Conservation (phyloP, 2,888 invertebrate species). For the Polyommatus icarus region DNA sequence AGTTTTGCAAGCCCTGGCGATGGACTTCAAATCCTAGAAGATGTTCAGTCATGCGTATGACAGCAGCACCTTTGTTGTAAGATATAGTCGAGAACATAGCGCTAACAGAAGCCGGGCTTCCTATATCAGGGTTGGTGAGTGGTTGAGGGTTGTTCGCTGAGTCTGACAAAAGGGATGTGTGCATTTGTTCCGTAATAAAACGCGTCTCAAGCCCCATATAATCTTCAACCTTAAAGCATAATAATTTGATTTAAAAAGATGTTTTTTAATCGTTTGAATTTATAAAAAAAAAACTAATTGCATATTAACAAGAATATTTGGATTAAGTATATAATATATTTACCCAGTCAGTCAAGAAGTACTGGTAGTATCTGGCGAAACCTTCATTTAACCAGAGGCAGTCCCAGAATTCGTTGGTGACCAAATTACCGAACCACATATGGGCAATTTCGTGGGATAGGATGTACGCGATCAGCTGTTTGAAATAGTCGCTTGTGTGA, state of each 20-base stretch:
- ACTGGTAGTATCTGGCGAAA: constrained; percentile 87
- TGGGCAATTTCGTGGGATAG: constrained; percentile 90
- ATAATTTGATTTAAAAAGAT: not conserved
- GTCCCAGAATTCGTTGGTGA: constrained; percentile 88
- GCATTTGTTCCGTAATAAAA: constrained; percentile 85
- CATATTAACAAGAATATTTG: not conserved
- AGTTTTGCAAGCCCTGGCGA: constrained; percentile 75
- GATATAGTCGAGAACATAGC: constrained; percentile 84
- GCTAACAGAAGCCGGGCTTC: constrained; percentile 79
- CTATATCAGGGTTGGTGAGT: constrained; percentile 77
- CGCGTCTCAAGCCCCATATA: constrained; percentile 84
- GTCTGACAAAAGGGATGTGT: constrained; percentile 82
- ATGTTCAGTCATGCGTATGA: constrained; percentile 86
- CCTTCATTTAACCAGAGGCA: constrained; percentile 86
- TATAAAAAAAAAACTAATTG: constrained; percentile 24
- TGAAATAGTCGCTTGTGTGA: constrained; percentile 77
- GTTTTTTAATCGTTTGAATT: not conserved
- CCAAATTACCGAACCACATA: constrained; percentile 90
- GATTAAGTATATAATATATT: constrained; percentile 33
- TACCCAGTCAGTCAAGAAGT: constrained; percentile 79
- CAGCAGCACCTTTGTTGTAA: constrained; percentile 84
- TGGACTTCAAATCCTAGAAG: constrained; percentile 78
- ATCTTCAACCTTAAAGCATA: constrained; percentile 75
- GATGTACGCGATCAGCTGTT: constrained; percentile 83
- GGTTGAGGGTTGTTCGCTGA: constrained; percentile 80